Conservation (phyloP, 2,888 invertebrate species). For the Melieria picta region DNA sequence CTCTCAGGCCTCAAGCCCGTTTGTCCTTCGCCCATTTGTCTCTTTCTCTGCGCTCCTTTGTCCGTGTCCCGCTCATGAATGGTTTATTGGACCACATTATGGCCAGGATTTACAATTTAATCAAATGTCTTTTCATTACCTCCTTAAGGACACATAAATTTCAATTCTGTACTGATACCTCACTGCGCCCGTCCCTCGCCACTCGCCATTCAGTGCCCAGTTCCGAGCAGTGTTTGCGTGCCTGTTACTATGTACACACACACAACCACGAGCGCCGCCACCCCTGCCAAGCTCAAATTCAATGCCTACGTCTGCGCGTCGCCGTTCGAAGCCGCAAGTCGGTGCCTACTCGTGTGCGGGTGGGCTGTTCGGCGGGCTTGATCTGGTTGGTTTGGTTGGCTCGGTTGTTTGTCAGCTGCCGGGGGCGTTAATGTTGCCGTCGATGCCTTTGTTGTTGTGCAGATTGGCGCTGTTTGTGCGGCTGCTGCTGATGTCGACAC, state of each 20-base stretch:
- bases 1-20: too few species aligned
- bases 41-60: too few species aligned
- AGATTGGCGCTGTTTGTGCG: neutral
- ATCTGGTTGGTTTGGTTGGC: neutral
- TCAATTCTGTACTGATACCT: conserved; percentile 15
- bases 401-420: neutral
- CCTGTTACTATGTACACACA: neutral
- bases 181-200: neutral
- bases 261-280: neutral
- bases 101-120: conserved; percentile 35
- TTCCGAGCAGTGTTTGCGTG: too few species aligned
- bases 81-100: conserved; percentile 3
- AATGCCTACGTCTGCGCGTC: too few species aligned
- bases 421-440: conserved; percentile 11
- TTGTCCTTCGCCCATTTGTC: too few species aligned
- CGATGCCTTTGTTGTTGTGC: neutral
- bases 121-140: conserved; percentile 36
- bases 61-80: too few species aligned
- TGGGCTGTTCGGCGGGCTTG: neutral
- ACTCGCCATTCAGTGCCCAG: too few species aligned
- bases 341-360: neutral
- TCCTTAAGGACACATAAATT: conserved; percentile 37
- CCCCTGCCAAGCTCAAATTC: too few species aligned
- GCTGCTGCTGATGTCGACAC: neutral
- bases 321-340: neutral